Conservation (phyloP, 2,113 vertebrate genomes). For the Felis chaus region DNA sequence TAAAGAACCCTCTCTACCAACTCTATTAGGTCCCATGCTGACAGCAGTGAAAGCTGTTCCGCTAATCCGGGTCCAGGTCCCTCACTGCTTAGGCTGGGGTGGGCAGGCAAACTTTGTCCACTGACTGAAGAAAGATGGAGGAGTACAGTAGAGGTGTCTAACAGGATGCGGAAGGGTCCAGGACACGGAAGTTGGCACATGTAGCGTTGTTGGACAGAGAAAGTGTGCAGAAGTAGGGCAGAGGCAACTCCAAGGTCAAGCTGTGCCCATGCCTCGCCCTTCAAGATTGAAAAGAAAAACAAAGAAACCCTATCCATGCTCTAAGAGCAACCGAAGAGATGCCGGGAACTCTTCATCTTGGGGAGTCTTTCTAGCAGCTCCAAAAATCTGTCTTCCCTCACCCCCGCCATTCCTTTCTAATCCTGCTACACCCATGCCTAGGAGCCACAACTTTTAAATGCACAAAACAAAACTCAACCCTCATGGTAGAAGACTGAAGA, state of each 20-base stretch:
- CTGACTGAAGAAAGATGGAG: background rate
- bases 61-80: constrained; percentile 39
- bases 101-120: constrained; percentile 53
- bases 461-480: background rate
- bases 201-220: fast-evolving
- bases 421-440: background rate
- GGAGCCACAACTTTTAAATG: constrained; percentile 27
- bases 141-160: background rate
- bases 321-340: background rate
- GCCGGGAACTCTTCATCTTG: fast-evolving
- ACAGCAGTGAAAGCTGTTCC: constrained; percentile 24
- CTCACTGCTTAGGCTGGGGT: background rate
- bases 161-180: background rate
- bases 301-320: background rate
- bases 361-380: background rate
- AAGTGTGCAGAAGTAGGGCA: fast-evolving
- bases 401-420: background rate
- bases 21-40: constrained; percentile 74
- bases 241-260: background rate
- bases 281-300: background rate
- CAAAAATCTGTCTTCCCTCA: background rate
- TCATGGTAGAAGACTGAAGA: constrained; percentile 1
- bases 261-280: background rate
- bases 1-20: constrained; percentile 77
- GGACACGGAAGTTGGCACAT: background rate